Base-by-base conservation (phyloP, 2,888 invertebrate species). In the Aphodius granarius region DNA sequence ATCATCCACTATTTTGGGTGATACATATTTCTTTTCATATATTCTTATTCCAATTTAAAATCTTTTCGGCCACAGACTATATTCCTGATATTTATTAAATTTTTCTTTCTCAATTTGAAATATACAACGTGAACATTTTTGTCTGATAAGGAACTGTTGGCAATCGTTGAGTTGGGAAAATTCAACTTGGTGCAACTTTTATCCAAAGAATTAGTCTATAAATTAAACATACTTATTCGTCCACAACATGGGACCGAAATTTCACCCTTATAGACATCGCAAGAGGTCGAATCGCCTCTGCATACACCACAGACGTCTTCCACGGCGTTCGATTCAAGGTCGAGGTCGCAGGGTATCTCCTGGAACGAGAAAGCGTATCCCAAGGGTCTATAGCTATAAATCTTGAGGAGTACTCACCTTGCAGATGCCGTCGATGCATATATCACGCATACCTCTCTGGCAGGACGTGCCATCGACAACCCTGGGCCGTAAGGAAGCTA, bases 281-380 rank as follows among this genome's bases (percentile, higher is more conserved):
- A 93, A 9, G 89, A 89, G 5, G 89, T 88, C 80, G 91, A 91
- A 83, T 92, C 90, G 0, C 92, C 92, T 20, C 89, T 91, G 84
- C 92, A 93, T 19, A 92, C 88, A 63, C 87, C 86, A 0, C 68
- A 68, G 64, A 87, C 86, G 0, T 92, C 92, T 82, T 90, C 90
- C 63, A 88, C 86, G 0, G 90, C 89, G 77, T 85, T 84, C 3
- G 90, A 90, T 81, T 89, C 89, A 76, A 90, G 87, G 76, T 87
- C 85, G 85, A 89, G 88, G 83, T 90, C 90, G 85, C 91, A 90
- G 0, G 90, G 89, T 70, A 90, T 88, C 80, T 86, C 87, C 89
- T 89, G 82, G 13, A 68, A 63, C 68, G n/a, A 68, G 20, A 20
- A 73, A 21, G 43, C n/a, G 9, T 9, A 63, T 17, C n/a, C 19